phyloP scores from a whole-genome alignment of 2,888 invertebrate species.

The Noctua pronuba region DNA sequence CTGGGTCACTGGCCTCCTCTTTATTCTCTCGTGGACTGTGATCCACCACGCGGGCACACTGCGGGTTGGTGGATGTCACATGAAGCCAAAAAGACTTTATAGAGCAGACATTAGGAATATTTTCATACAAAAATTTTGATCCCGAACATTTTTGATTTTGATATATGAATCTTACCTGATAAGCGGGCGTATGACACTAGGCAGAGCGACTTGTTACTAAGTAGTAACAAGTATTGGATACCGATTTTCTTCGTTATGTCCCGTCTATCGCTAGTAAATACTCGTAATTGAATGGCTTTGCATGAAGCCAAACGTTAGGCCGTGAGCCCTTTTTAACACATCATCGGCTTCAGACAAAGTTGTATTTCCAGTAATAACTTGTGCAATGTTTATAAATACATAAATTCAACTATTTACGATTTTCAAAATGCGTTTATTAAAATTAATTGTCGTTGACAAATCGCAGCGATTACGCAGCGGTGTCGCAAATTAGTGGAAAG shows the following conservation, averaged over 20 bases:
- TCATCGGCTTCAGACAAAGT: neutral
- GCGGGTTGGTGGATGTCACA: neutral
- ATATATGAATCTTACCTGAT: no score
- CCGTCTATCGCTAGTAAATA: no score
- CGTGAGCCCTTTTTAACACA: neutral
- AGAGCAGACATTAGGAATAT: no score
- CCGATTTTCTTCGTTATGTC: no score
- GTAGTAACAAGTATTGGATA: no score
- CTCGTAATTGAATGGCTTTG: no score
- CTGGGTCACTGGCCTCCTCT: neutral
- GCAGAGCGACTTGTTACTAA: no score
- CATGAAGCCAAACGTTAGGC: neutral
- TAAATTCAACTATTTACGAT: neutral
- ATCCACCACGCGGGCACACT: neutral
- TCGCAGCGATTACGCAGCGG: constrained; percentile 33
- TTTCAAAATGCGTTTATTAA: constrained; percentile 23
- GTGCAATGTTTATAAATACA: neutral
- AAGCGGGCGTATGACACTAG: no score
- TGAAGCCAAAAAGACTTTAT: neutral
- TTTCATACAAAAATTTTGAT: no score
- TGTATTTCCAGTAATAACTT: neutral
- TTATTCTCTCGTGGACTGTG: neutral
- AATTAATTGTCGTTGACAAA: constrained; percentile 64
- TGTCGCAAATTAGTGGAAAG: constrained; percentile 45
- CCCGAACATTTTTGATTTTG: no score